phyloP scores from a whole-genome alignment of 1,140 invertebrate genomes.

The Anastrepha obliqua region DNA sequence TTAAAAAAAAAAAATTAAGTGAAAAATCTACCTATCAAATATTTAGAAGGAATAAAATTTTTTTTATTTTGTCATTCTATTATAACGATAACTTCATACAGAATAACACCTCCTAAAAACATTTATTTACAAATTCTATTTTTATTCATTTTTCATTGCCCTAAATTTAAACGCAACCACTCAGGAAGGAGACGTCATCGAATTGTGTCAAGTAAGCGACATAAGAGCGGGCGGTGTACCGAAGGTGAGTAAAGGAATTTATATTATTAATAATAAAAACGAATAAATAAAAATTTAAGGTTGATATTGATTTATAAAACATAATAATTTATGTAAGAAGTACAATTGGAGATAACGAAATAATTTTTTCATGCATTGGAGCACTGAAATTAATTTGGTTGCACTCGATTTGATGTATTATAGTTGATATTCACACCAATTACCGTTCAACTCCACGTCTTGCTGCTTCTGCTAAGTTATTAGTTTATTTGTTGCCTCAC shows the following conservation, averaged over 20 bases:
- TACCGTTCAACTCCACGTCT: no score
- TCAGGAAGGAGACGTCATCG: slow-evolving; percentile 96
- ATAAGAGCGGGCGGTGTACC: slow-evolving; percentile 91
- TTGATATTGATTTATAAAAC: no score
- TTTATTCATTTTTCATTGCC: slow-evolving; percentile 59
- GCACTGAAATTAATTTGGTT: neutral
- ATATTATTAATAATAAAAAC: neutral
- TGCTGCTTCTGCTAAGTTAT: neutral
- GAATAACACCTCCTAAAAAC: no score
- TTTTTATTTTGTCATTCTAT: no score
- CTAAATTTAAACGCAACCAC: slow-evolving; percentile 58
- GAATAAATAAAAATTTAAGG: neutral
- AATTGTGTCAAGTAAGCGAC: slow-evolving; percentile 98
- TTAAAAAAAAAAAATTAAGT: no score
- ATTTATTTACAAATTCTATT: neutral
- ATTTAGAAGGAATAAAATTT: no score
- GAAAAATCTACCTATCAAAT: no score
- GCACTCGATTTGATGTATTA: neutral
- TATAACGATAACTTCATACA: no score
- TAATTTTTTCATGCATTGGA: no score
- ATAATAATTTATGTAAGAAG: neutral
- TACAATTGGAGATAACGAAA: no score
- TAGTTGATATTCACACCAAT: no score
- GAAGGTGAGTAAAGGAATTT: slow-evolving; percentile 79
- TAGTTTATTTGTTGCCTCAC: neutral